These are phyloP conservation scores for Muschampia plurimacula DNA, from an alignment of 2,888 invertebrate species.

Conservation along the genomic window DNA sequence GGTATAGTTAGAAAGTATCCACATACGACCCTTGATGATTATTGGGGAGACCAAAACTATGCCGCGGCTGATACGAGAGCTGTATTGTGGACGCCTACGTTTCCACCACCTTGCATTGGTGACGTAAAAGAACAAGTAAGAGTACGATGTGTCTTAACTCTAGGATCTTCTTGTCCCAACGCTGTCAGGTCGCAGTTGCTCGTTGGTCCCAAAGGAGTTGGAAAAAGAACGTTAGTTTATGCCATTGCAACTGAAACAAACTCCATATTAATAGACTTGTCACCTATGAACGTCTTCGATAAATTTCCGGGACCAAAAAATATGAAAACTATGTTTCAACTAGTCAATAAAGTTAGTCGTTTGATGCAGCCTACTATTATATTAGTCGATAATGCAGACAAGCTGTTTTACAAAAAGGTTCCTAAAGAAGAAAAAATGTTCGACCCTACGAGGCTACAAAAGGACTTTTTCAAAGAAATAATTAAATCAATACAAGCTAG, in stretches of 20 bases:
- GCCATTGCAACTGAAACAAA: slow-evolving; percentile 91
- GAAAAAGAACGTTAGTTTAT: slow-evolving; percentile 90
- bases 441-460: slow-evolving; percentile 90
- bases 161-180: slow-evolving; percentile 74
- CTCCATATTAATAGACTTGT: slow-evolving; percentile 91
- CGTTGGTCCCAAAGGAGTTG: slow-evolving; percentile 89
- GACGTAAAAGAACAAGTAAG: slow-evolving; percentile 87
- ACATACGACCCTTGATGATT: slow-evolving; percentile 85
- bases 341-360: slow-evolving; percentile 88
- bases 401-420: slow-evolving; percentile 89
- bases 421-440: slow-evolving; percentile 86
- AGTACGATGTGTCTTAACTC: slow-evolving; percentile 86
- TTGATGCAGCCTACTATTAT: slow-evolving; percentile 91
- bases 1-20: slow-evolving; percentile 89
- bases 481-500: slow-evolving; percentile 87
- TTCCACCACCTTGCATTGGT: slow-evolving; percentile 84
- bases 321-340: slow-evolving; percentile 87
- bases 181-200: slow-evolving; percentile 87
- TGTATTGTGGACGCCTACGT: slow-evolving; percentile 70
- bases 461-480: slow-evolving; percentile 88
- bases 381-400: slow-evolving; percentile 88
- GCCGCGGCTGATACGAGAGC: slow-evolving; percentile 83
- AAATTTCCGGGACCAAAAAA: slow-evolving; percentile 90
- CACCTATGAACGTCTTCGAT: slow-evolving; percentile 88
- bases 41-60: slow-evolving; percentile 89